Base-by-base conservation (phyloP, 2,888 invertebrate species). In the Idaea aversata region DNA sequence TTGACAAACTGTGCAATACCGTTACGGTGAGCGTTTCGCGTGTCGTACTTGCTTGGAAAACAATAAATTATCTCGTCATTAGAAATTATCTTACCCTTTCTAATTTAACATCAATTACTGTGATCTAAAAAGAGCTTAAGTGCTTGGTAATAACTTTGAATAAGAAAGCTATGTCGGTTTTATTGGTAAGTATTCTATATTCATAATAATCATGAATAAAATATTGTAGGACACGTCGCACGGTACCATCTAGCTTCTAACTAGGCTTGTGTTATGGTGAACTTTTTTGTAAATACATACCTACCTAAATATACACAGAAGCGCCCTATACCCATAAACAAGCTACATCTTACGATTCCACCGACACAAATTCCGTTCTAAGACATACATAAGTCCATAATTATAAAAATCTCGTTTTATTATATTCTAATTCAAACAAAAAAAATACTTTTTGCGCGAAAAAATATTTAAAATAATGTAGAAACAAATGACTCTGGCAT, bases 11-110 rank as follows among this genome's bases (percentile, higher is more conserved):
- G 47, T 47, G 47, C 47, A 7, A 47, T 64, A 71, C 73, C 70
- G 70, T 71, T 74, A 74, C 67, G 58, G 57, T 25, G 63, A 62
- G 61, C 69, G 72, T 67, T 63, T 63, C 66, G 59, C 65, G 63
- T 66, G 63, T 69, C 66, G 61, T 59, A 34, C 60, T 38, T 60
- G 25, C 47, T 47, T 47, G 66, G 66, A 65, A 65, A 69, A 69
- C 66, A 63, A 67, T 65, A 67, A 71, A 70, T 72, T 70, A 68
- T 69, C 68, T 73, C 70, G 67, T 68, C 70, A 65, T 67, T 70
- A 66, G 65, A 65, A 71, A 70, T 70, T 71, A 72, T 68, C 69
- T 69, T 58, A 36, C 34, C 62, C 61, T 59, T 66, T 71, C 70
- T 72, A 71, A 72, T 73, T 72, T 66, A 63, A 69, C 63, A 61